Evolutionary conservation across 1,140 invertebrate species (phyloP), one percentile per base, ranked within the genome.

Genomic region (Drosophila nigrodunni): DNA sequence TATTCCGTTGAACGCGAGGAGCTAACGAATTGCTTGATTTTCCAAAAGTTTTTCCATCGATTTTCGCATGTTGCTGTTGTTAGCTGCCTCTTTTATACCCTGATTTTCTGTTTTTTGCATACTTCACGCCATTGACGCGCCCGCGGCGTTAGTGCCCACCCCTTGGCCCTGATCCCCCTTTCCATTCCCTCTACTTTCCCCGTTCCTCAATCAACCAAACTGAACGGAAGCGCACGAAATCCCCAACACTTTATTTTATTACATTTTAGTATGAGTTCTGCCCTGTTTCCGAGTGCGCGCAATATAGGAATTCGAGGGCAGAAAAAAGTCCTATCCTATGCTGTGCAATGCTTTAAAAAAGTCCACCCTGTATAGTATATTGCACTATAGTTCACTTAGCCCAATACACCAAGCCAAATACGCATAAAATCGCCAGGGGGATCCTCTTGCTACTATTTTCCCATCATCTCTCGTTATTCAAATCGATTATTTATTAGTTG

Each of bases 171-270:
- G 15, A 43, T 21, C 11, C 55, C 21, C 37, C 10, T 49, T 35
- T 9, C 37, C 13, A 13, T 3, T 11, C 18, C 4, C 7, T 11
- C 30, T 37, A 1, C 18, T 21, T 21, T 18, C 37, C 35, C 52
- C 30, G 34, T 66, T 30, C 15, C 72, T 37, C 69, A 77, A 61
- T 81, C 74, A 68, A 47, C 25, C 67, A 60, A 73, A 57, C 65
- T 62, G 18, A 69, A 68, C 43, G 68, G 64, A 72, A 58, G 39
- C 78, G 61, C 47, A 68, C 62, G 39, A 77, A 82, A 78, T 78
- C 60, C 72, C 69, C 81, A 69, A 83, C 77, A 83, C 77, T 83
- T 83, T 83, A 83, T 83, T 83, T 83, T 79, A 83, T 83, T 83
- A 79, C 80, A 74, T 74, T 79, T 83, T 79, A 77, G 68, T 83